Percentiles rank a stretch among this genome's conserved stretches.
Evolutionary conservation across 1,140 invertebrate species (phyloP).

Genomic region (Neelides sp.): DNA sequence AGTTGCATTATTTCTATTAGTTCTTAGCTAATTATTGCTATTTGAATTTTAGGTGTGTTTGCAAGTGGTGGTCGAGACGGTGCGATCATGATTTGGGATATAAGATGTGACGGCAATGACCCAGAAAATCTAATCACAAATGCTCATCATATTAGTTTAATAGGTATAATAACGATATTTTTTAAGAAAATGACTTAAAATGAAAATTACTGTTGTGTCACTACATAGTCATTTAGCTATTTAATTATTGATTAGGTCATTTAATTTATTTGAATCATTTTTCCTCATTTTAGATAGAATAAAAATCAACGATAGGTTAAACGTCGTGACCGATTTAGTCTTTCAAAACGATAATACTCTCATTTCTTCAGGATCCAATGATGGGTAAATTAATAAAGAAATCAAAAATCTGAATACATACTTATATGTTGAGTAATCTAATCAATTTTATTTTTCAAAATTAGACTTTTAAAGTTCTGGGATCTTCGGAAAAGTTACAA

Average conservation of each 20-base stretch:
- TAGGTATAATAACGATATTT: too few relatives aligned
- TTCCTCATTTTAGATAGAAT: background rate
- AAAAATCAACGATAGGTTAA: background rate
- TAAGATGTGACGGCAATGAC: background rate
- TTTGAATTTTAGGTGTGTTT: background rate
- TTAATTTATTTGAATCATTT: background rate
- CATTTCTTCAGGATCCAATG: constrained; percentile 4
- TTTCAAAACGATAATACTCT: constrained; percentile 6
- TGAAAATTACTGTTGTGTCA: background rate
- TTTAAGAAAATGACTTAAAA: too few relatives aligned
- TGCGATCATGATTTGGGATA: constrained; percentile 2
- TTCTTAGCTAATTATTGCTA: background rate
- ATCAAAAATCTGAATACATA: background rate
- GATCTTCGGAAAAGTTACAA: constrained; percentile 6
- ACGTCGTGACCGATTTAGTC: constrained; percentile 1
- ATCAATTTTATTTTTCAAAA: background rate
- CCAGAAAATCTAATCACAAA: background rate
- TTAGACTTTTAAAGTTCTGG: constrained; percentile 1
- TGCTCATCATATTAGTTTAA: background rate
- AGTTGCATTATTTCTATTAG: background rate
- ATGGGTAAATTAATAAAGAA: background rate
- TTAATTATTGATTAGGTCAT: background rate
- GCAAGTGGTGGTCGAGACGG: constrained; percentile 5
- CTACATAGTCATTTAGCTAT: background rate
- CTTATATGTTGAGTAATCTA: background rate